Conservation (phyloP, 2,797 vertebrate genomes). For the Lindbergichthys nudifrons region DNA sequence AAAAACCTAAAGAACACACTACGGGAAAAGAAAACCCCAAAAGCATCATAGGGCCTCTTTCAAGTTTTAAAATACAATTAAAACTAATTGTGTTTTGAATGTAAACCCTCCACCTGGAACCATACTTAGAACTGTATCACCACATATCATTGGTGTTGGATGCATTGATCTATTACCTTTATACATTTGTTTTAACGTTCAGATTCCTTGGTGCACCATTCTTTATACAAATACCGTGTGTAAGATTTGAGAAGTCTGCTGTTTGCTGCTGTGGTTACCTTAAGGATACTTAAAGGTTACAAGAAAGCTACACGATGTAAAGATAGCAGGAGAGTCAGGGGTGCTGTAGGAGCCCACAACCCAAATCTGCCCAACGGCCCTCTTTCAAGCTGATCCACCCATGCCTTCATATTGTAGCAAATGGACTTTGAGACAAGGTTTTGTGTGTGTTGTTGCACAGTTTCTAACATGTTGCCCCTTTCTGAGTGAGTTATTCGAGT, state of each 20-base stretch:
- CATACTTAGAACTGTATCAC: background rate
- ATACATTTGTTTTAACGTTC: background rate
- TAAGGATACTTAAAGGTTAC: constrained; percentile 1
- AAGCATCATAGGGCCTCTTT: too few species aligned
- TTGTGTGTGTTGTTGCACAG: background rate
- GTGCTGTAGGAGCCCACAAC: background rate
- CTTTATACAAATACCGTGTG: background rate
- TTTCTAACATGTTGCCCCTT: background rate
- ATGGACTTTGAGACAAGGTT: background rate
- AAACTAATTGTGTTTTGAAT: background rate
- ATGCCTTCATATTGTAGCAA: background rate
- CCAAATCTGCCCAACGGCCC: constrained; percentile 1
- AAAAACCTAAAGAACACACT: too few species aligned
- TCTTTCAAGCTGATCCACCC: background rate
- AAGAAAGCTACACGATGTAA: background rate
- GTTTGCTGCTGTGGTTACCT: constrained; percentile 3
- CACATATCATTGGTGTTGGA: background rate
- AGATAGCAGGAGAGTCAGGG: background rate
- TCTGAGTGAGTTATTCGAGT: background rate
- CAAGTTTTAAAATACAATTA: background rate
- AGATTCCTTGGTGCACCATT: background rate
- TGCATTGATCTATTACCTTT: background rate
- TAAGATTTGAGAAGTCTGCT: background rate
- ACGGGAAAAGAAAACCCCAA: too few species aligned
- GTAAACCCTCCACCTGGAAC: background rate